Base-by-base conservation (phyloP, 2,797 vertebrate species). In the Sus cebifrons region DNA sequence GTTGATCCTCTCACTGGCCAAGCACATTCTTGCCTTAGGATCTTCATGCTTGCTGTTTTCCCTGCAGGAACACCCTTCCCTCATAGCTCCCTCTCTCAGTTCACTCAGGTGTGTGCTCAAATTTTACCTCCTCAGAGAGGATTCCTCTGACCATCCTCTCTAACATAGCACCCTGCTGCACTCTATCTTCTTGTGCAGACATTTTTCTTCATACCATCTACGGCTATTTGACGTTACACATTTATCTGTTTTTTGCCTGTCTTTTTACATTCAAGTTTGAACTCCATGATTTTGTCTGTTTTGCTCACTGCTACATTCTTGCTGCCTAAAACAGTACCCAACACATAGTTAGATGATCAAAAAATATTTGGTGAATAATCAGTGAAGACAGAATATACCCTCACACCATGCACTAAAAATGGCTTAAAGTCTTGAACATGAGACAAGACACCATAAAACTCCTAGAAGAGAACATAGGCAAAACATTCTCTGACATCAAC, bases 251-350 rank as follows among this genome's bases (percentile, higher is more conserved):
- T 74, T 73, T 85, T 86, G 58, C 52, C 73, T 88, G 44, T 78
- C 49, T 93, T 94, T 91, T 95, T 21, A 68, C 52, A 74, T 90
- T 83, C 81, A 91, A 83, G 49, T 91, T 21, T 81, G 83, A 96
- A 32, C 27, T 78, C 54, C 12, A 17, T 67, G 36, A 58, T 71
- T 95, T 90, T 78, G 21, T 91, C 81, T 96, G 32, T 73, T 86
- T 89, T 82, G 27, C 67, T 96, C 40, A 78, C 44, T 56, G 67
- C 18, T 74, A 32, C 20, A 52, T 88, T 75, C 60, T 65, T 71
- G 49, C 40, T 92, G 52, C 9, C 21, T 58, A 93, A 4, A 89
- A 10, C 27, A 68, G 36, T 60, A 70, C 27, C 18, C 25, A 15
- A 40, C 44, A 86, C 16, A 8, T 25, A 20, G 12, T 44, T 44